Base-by-base conservation (phyloP, 2,888 invertebrate species). In the Archips xylosteana region DNA sequence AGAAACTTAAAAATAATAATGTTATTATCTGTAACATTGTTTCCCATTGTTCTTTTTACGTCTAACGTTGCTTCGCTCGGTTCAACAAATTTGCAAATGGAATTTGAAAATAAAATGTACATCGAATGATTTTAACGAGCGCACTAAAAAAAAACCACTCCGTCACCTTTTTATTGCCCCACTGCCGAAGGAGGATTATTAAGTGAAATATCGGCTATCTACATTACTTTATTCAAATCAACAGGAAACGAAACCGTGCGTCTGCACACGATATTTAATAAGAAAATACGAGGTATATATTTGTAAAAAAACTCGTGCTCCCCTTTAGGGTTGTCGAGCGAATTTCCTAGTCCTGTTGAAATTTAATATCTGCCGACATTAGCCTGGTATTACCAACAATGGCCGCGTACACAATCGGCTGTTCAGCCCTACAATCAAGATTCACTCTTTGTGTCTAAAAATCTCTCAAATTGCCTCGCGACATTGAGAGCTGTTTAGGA, bases 351-450 rank as follows among this genome's bases (percentile, higher is more conserved):
- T 51, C 69, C 65, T 60, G 59, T 51, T 60, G 64, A 67, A 67
- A 67, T 70, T 74, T 74, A 74, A 74, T 74, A 74, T 74, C 68
- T 49, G 32, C 49, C 59, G 54, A 73, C 73, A 73, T 73, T 73
- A 73, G 74, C 64, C 42, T 57, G 69, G 64, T 45, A 67, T 57
- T 51, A 60, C 13, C 39, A 47, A 74, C 74, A 74, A 74, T 70
- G 64, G 62, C 62, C 59, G 65, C 57, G 63, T n/a, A 65, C 54
- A 73, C 63, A 68, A 68, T 73, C 73, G 68, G 4, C 73, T 32
- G 57, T 54, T 64, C 63, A 63, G 73, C 57, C 59, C 68, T 49
- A 68, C 73, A 73, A 68, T 73, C 73, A 68, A 73, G 73, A 68
- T 63, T 68, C 63, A 64, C 47, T 68, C 73, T 63, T 73, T 73